These are phyloP conservation scores for Stigmatopora nigra DNA, from an alignment of 2,113 vertebrate genomes.

Conservation along the genomic window DNA sequence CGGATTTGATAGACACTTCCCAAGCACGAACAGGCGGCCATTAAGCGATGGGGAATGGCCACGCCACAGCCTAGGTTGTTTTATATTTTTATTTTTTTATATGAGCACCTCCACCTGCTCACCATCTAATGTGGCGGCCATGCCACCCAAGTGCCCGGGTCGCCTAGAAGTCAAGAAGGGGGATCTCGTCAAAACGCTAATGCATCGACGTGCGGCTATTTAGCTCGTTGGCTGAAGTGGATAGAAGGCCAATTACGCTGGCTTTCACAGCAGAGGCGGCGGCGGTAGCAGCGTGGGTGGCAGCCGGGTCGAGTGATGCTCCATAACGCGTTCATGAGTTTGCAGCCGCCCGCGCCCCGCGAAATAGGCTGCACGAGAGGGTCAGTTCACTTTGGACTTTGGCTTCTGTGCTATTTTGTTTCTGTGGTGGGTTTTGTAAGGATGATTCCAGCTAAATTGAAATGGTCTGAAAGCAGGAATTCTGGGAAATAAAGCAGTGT, in stretches of 20 bases:
- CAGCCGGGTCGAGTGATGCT: conserved; percentile 16
- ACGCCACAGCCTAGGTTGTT: not conserved
- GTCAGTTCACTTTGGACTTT: not conserved
- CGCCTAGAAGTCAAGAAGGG: conserved; percentile 11
- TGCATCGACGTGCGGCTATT: conserved; percentile 44
- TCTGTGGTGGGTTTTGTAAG: not conserved
- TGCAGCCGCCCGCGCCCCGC: conserved; percentile 10
- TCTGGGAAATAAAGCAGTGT: not conserved
- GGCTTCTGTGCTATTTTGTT: no score
- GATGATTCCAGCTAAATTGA: not conserved
- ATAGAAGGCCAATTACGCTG: conserved; percentile 43
- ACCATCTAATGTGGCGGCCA: not conserved
- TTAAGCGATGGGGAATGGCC: not conserved
- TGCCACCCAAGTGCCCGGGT: conserved; percentile 1
- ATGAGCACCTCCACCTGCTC: not conserved
- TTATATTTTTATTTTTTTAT: not conserved
- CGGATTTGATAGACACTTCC: not conserved
- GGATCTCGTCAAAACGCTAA: conserved; percentile 47
- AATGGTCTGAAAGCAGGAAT: fast-evolving
- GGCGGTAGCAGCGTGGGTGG: conserved; percentile 4
- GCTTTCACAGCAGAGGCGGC: conserved; percentile 19
- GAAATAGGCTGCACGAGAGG: not conserved
- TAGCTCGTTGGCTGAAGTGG: conserved; percentile 38
- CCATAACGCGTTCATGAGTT: conserved; percentile 8
- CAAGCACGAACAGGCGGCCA: not conserved